These are phyloP conservation scores for Pentamera pediparva DNA, from an alignment of 53 echinoderm and acorn worm species.

Conservation along the genomic window DNA sequence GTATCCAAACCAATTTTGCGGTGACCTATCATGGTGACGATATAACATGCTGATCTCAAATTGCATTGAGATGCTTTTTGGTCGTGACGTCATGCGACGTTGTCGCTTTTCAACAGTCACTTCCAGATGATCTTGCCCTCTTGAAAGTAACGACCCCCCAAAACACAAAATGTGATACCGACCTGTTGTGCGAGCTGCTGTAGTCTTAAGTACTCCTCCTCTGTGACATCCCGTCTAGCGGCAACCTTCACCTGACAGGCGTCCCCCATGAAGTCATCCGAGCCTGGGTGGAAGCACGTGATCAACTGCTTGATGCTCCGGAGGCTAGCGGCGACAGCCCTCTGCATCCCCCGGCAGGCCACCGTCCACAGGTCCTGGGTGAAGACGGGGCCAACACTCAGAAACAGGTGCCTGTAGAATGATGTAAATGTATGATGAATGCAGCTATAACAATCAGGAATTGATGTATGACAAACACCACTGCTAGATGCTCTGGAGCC, in stretches of 20 bases:
- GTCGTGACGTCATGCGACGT: too few relatives aligned
- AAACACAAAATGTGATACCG: too few relatives aligned
- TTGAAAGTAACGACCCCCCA: too few relatives aligned
- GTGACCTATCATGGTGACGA: too few relatives aligned
- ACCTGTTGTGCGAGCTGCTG: conserved; percentile 97
- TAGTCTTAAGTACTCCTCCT: conserved; percentile 79
- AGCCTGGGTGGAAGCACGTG: conserved; percentile 94
- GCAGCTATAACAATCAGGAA: too few relatives aligned
- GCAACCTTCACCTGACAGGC: conserved; percentile 93
- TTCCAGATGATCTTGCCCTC: too few relatives aligned
- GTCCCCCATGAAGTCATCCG: conserved; percentile 96
- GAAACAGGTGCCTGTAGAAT: conserved; percentile 65
- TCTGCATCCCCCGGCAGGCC: conserved; percentile 93
- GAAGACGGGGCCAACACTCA: conserved; percentile 90
- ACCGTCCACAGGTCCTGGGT: conserved; percentile 98
- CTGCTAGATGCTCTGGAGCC: conserved; percentile 78
- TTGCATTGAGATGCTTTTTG: too few relatives aligned
- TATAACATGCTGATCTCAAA: too few relatives aligned
- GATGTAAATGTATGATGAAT: neutral
- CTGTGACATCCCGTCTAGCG: conserved; percentile 78
- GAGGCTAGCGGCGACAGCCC: conserved; percentile 92
- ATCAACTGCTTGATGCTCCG: conserved; percentile 81
- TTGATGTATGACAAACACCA: too few relatives aligned
- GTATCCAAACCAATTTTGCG: too few relatives aligned
- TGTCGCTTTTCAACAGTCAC: too few relatives aligned